These are phyloP conservation scores for Hirudo medicinalis DNA, from an alignment of 1,140 invertebrate genomes.

Conservation along the genomic window DNA sequence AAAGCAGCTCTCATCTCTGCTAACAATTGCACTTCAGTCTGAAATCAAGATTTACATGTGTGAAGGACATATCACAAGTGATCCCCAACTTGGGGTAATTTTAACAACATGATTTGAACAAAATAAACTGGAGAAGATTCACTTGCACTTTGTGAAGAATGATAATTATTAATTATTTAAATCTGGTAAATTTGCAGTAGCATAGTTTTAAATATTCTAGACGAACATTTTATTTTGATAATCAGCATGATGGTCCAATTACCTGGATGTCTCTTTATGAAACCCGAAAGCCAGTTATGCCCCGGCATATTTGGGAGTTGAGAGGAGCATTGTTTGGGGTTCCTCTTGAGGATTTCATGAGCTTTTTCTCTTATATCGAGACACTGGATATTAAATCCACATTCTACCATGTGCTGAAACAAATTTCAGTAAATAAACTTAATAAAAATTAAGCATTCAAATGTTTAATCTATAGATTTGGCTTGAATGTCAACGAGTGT, in stretches of 20 bases:
- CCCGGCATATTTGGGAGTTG: constrained; percentile 18
- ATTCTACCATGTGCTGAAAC: constrained; percentile 21
- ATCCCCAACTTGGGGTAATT: too few relatives aligned
- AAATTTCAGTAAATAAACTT: background rate
- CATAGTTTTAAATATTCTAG: too few relatives aligned
- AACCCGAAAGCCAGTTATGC: constrained; percentile 24
- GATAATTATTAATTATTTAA: too few relatives aligned
- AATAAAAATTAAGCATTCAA: background rate
- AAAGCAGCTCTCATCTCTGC: too few relatives aligned
- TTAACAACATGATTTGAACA: too few relatives aligned
- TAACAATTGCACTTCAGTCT: too few relatives aligned
- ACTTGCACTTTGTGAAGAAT: too few relatives aligned
- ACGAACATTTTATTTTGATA: too few relatives aligned
- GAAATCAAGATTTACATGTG: too few relatives aligned
- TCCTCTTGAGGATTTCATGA: constrained; percentile 19
- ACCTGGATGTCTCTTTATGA: constrained; percentile 24
- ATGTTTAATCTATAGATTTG: background rate
- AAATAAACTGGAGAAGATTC: too few relatives aligned
- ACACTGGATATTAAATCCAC: constrained; percentile 20
- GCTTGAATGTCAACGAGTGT: background rate
- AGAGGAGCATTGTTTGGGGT: constrained; percentile 18
- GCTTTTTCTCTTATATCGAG: constrained; percentile 21
- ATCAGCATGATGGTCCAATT: background rate
- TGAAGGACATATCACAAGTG: too few relatives aligned
- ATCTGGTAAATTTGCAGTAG: too few relatives aligned